These are phyloP conservation scores for Lucilia sericata DNA, from an alignment of 1,140 invertebrate species.

Conservation along the genomic window DNA sequence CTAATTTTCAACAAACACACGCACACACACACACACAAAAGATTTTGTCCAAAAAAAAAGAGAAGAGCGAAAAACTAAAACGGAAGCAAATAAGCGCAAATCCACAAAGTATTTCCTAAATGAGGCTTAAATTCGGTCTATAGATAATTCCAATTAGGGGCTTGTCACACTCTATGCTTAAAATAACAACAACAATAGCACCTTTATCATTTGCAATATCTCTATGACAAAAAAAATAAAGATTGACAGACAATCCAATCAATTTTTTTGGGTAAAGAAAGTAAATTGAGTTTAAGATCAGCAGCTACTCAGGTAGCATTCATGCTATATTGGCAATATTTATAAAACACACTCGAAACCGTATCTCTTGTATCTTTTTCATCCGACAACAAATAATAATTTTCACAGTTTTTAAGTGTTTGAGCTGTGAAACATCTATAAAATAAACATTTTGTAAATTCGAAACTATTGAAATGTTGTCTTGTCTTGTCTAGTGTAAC, in stretches of 20 bases:
- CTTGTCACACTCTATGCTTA: conserved; percentile 26
- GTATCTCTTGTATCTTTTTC: background rate
- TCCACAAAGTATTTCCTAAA: conserved; percentile 67
- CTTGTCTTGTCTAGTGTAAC: background rate
- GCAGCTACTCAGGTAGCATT: background rate
- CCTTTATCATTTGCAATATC: background rate
- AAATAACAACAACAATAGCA: conserved; percentile 36
- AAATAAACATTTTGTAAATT: conserved; percentile 9
- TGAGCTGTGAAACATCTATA: conserved; percentile 15
- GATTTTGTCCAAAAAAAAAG: no score
- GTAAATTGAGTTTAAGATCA: background rate
- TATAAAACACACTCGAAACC: conserved; percentile 34
- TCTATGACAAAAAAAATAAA: background rate
- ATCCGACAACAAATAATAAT: no score
- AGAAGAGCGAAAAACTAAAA: background rate
- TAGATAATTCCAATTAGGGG: conserved; percentile 67
- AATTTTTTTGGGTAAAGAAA: background rate
- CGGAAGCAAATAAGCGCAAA: conserved; percentile 51
- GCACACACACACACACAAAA: background rate
- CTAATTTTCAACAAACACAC: conserved; percentile 46
- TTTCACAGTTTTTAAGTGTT: background rate
- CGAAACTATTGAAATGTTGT: background rate
- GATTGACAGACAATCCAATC: conserved; percentile 42
- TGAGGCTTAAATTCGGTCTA: conserved; percentile 67
- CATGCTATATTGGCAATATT: conserved; percentile 8